These are phyloP conservation scores for Asbolus verrucosus DNA, from an alignment of 1,140 invertebrate species.

Conservation along the genomic window DNA sequence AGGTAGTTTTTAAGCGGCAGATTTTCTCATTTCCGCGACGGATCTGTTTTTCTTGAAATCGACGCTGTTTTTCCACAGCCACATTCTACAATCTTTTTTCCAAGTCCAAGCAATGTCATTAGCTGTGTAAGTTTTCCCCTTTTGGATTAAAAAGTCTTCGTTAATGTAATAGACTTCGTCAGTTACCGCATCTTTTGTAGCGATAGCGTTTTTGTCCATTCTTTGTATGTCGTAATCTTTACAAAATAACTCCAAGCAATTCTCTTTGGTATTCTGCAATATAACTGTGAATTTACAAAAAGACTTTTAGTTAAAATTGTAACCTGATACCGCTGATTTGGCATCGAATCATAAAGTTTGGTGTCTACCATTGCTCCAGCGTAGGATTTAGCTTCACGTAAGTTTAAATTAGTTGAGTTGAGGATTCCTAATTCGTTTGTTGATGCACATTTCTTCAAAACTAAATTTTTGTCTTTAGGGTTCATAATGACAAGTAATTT, in stretches of 20 bases:
- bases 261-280: slow-evolving; percentile 17
- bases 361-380: slow-evolving; percentile 63
- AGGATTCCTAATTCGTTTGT: slow-evolving; percentile 45
- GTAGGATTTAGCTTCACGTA: slow-evolving; percentile 67
- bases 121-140: slow-evolving; percentile 64
- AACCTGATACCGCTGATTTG: slow-evolving; percentile 21
- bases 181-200: slow-evolving; percentile 49
- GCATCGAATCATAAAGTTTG: slow-evolving; percentile 13
- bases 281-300: too few species aligned
- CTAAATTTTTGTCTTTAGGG: slow-evolving; percentile 34
- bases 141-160: slow-evolving; percentile 55
- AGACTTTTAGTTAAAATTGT: neutral
- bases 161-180: slow-evolving; percentile 53
- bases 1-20: slow-evolving; percentile 35
- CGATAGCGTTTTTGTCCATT: slow-evolving; percentile 23
- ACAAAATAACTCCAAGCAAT: slow-evolving; percentile 7
- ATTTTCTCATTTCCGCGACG: slow-evolving; percentile 57
- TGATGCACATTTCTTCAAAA: slow-evolving; percentile 51
- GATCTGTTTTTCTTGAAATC: slow-evolving; percentile 57
- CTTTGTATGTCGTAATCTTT: slow-evolving; percentile 34
- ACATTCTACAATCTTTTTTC: slow-evolving; percentile 77
- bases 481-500: slow-evolving; percentile 38
- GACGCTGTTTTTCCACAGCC: slow-evolving; percentile 71
- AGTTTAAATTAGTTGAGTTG: slow-evolving; percentile 39
- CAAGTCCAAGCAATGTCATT: slow-evolving; percentile 68